phyloP scores from a whole-genome alignment of 2,797 vertebrate genomes.

The Gymnoscopelus microlampas region DNA sequence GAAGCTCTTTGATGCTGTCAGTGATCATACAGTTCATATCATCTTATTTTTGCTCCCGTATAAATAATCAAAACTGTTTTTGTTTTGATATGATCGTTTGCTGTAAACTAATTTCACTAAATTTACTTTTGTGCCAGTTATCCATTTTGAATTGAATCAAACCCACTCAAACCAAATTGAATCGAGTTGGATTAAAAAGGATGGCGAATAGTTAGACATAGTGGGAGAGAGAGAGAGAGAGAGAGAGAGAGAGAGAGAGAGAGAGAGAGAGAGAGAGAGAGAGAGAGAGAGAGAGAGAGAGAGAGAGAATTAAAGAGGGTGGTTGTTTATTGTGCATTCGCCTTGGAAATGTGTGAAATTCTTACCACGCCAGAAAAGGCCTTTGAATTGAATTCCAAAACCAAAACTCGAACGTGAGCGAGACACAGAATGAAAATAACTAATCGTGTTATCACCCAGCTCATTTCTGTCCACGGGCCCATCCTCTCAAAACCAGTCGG shows the following conservation, averaged over 20 bases:
- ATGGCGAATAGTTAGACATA: background rate
- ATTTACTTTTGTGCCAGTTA: too few species aligned
- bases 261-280: background rate
- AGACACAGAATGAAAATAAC: too few species aligned
- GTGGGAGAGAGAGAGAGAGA: background rate
- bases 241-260: background rate
- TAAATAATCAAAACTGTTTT: too few species aligned
- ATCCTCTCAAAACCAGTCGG: background rate
- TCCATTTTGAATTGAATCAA: too few species aligned
- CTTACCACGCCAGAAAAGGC: background rate
- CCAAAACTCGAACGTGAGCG: background rate
- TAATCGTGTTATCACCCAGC: background rate
- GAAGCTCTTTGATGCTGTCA: too few species aligned
- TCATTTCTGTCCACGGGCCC: background rate
- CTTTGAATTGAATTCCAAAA: constrained; percentile 8
- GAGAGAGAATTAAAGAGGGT: background rate
- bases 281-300: background rate
- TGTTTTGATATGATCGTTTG: too few species aligned
- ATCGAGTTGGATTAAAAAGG: too few species aligned
- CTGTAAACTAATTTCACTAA: too few species aligned
- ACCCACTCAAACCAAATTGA: too few species aligned
- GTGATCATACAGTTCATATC: too few species aligned
- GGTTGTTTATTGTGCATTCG: background rate
- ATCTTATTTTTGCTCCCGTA: too few species aligned
- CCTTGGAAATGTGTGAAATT: background rate